Evolutionary conservation across 2,888 invertebrate genomes (phyloP).

Genomic region (Cosmorhoe ocellata): DNA sequence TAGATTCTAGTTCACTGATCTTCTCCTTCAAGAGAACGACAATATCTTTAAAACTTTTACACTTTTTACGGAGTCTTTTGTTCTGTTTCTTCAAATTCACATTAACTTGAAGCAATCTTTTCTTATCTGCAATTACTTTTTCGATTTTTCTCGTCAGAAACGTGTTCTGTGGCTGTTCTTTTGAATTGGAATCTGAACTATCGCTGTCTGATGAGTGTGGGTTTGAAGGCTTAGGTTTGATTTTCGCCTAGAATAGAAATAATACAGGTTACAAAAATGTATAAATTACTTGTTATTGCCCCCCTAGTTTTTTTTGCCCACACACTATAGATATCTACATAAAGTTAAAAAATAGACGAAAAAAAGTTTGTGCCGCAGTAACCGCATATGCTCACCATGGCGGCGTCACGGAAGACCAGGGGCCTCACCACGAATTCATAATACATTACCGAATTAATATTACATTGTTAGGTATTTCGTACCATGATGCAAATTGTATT

Average conservation of each 20-base stretch:
- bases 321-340: too few relatives aligned
- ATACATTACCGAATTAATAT: too few relatives aligned
- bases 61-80: neutral
- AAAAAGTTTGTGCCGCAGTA: too few relatives aligned
- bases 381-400: too few relatives aligned
- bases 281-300: too few relatives aligned
- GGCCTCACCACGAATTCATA: too few relatives aligned
- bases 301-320: too few relatives aligned
- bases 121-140: constrained; percentile 6
- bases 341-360: too few relatives aligned
- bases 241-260: neutral
- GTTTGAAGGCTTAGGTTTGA: neutral
- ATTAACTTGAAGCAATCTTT: constrained; percentile 2
- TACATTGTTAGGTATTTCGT: too few relatives aligned
- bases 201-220: constrained; percentile 5
- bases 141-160: constrained; percentile 11
- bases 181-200: constrained; percentile 5
- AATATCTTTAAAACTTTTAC: constrained; percentile 1
- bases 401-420: too few relatives aligned
- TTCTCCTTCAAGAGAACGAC: neutral
- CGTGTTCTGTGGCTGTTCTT: neutral
- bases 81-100: constrained; percentile 3
- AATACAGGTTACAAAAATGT: too few relatives aligned
- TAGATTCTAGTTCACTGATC: constrained; percentile 1
- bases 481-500: too few relatives aligned